Evolutionary conservation across 2,797 vertebrate species (phyloP).

Genomic region (Clamator glandarius): DNA sequence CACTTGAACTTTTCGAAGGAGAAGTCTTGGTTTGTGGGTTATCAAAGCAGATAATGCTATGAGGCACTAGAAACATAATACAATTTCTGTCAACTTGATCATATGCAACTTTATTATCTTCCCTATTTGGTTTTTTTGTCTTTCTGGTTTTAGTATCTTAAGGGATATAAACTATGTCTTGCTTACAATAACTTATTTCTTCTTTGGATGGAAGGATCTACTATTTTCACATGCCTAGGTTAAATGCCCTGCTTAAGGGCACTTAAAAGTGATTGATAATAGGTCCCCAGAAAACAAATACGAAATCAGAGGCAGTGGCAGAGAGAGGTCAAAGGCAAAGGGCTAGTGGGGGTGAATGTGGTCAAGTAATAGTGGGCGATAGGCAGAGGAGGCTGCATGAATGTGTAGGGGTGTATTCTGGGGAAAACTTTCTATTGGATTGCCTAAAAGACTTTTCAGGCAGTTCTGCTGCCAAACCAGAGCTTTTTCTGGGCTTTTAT

Average conservation of each 20-base stretch:
- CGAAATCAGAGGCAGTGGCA: constrained; percentile 48
- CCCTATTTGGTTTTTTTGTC: background rate
- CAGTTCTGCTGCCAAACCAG: background rate
- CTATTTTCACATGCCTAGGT: constrained; percentile 9
- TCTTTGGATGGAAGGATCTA: background rate
- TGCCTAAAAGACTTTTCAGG: background rate
- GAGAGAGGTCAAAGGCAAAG: constrained; percentile 68
- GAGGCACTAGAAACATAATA: background rate
- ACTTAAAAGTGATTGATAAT: constrained; percentile 62
- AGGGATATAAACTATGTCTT: background rate
- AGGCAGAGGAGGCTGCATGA: background rate
- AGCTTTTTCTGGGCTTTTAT: background rate
- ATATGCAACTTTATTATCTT: background rate
- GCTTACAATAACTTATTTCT: background rate
- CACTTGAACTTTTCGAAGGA: constrained; percentile 9
- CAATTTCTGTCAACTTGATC: background rate
- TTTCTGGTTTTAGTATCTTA: background rate
- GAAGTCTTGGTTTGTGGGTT: background rate
- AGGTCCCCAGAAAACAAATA: constrained; percentile 61
- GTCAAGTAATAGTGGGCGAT: background rate
- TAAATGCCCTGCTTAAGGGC: constrained; percentile 25
- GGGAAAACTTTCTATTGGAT: background rate
- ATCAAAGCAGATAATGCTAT: background rate
- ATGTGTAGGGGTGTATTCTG: background rate
- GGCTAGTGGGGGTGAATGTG: constrained; percentile 24